These are phyloP conservation scores for Narcine bancroftii DNA, from an alignment of 2,113 vertebrate genomes.

Conservation along the genomic window DNA sequence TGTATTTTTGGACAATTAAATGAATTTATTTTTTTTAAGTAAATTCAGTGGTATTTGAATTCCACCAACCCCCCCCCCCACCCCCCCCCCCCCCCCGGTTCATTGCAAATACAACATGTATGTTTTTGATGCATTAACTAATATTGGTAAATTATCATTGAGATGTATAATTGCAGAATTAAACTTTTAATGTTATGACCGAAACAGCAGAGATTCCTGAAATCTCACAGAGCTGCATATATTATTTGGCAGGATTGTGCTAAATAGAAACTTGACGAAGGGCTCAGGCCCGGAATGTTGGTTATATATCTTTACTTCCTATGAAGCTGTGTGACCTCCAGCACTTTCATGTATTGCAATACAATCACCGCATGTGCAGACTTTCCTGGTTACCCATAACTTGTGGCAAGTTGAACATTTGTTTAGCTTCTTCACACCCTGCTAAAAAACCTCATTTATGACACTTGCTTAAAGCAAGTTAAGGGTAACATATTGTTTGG, in stretches of 20 bases:
- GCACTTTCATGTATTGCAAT: no score
- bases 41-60: background rate
- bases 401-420: background rate
- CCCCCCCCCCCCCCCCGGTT: no score
- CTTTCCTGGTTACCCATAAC: no score
- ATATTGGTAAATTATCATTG: background rate
- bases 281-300: no score
- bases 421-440: background rate
- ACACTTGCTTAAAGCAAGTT: background rate
- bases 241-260: background rate
- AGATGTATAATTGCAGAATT: background rate
- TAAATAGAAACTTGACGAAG: no score
- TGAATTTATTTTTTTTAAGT: background rate
- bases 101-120: background rate
- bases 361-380: no score
- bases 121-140: background rate
- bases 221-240: background rate
- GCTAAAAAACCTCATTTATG: background rate
- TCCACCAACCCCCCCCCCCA: no score
- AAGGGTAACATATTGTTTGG: background rate
- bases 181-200: background rate
- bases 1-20: background rate
- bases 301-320: no score
- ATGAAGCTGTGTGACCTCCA: no score
- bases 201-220: background rate